Evolutionary conservation across 2,888 invertebrate genomes (phyloP), one percentile per base, ranked within the genome.

Genomic region (Rotaria magnacalcarata): DNA sequence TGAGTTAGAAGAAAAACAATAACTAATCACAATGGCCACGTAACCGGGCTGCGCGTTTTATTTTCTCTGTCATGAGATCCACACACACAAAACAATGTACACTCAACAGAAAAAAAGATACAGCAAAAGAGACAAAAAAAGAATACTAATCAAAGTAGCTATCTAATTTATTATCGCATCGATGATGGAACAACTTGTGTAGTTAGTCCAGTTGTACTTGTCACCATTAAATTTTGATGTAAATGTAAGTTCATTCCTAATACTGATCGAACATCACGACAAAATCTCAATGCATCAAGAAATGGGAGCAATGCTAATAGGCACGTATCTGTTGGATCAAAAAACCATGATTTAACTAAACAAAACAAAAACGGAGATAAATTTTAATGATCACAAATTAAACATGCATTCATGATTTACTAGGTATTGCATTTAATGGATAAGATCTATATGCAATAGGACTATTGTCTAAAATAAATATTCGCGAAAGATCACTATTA

Each of bases 401-500:
- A 19, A 67, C 34, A 34, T 24, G 27, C 27, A 67, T 34, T 6
- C 16, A 67, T 34, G 0, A n/a, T 14, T 43, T 80, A 80, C 43
- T 80, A 41, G 80, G 80, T 80, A 80, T 80, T 24, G 80, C 80
- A 80, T 80, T 80, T 47, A 80, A 95, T 92, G 96, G 97, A 93
- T 96, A 99, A 91, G 96, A 95, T 93, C 96, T 94, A 92, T 99
- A 99, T 86, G 99, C 99, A 88, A 96, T 97, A 88, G 99, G 99
- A 89, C 97, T 98, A 92, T 99, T 99, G 93, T 99, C 99, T 91
- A 99, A 93, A 90, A 99, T 99, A 93, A 99, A 99, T 92, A 99
- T 95, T 92, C 96, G 96, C 91, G 97, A 95, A 89, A 99, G 94
- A 92, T 99, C 99, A 91, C 94, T 94, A 91, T 96, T 96, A 92